Evolutionary conservation across 2,888 invertebrate genomes (phyloP), one percentile per base, ranked within the genome.

Genomic region (Lasioglossum vierecki): DNA sequence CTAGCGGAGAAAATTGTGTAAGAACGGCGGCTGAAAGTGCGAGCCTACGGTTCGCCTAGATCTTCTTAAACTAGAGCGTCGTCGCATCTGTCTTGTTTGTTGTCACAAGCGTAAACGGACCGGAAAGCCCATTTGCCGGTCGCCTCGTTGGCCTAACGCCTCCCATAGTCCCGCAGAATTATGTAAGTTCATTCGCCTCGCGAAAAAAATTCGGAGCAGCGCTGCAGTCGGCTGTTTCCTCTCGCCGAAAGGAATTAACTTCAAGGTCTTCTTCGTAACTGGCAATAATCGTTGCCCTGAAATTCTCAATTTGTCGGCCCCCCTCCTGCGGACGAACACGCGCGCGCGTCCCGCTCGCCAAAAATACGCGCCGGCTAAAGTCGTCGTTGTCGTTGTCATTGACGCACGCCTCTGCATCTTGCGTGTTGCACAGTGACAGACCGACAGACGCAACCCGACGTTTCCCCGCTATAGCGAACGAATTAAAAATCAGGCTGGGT

Each of bases 201-300:
- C 66, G 46, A 5, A 39, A 74, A 73, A 73, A 68, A 82, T 49
- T 76, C 73, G 22, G 57, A 41, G 44, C 73, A 49, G 44, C 18
- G 72, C 39, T 73, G 35, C 13, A 18, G 68, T 39, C 76, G 35
- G 26, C 41, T 22, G 49, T 70, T 70, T 80, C 57, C 68, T 46
- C 66, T 46, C 66, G 68, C 30, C 57, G 22, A 30, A 53, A 35
- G 44, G 53, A 82, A 83, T 74, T 60, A 82, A 82, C 30, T 77
- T 57, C 82, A 83, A 83, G 83, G 76, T 76, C 57, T 30, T 57
- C 13, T 18, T 39, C 11, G 46, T 68, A 72, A 80, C 60, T 60
- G 57, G 68, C 39, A 35, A 53, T 70, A 71, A 57, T 82, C 60
- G 60, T 60, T 49, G 46, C 71, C 46, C 57, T 41, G 68, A 82